A percentile compares a stretch with the other conserved stretches of the same genome.
These are phyloP conservation scores for Atopsyche davidsoni DNA, from an alignment of 1,140 invertebrate species.

Conservation along the genomic window DNA sequence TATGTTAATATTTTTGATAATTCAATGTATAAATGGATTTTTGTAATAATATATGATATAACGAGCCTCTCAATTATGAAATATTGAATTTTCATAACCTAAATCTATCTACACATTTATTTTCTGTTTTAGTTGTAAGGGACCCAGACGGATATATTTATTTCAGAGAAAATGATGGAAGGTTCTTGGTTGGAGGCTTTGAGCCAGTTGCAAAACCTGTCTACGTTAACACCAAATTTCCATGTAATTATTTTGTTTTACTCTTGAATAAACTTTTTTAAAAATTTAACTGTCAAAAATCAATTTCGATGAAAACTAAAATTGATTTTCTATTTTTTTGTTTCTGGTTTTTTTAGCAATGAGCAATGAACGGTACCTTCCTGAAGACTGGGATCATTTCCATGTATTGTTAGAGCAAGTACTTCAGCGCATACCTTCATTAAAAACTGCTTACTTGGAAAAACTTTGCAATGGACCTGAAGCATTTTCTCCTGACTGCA, in stretches of 20 bases:
- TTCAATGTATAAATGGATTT: no score
- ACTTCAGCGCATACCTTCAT: conserved; percentile 72
- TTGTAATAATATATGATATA: no score
- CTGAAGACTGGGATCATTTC: conserved; percentile 95
- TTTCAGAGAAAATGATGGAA: conserved; percentile 73
- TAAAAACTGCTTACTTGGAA: conserved; percentile 67
- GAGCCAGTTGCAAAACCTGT: conserved; percentile 82
- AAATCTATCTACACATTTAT: background rate
- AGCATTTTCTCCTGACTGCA: conserved; percentile 89
- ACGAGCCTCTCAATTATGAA: no score
- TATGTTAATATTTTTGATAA: no score
- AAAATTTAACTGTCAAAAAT: background rate
- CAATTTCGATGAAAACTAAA: background rate
- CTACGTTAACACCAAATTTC: conserved; percentile 71
- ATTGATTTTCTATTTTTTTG: conserved; percentile 1
- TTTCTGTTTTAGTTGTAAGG: conserved; percentile 60
- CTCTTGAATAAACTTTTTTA: conserved; percentile 8
- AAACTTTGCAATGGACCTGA: conserved; percentile 83
- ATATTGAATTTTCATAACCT: no score
- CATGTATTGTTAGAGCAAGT: conserved; percentile 81
- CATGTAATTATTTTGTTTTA: conserved; percentile 40
- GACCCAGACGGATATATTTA: conserved; percentile 89
- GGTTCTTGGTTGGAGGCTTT: conserved; percentile 79
- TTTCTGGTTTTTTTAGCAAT: conserved; percentile 14
- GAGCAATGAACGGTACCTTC: conserved; percentile 50